Percentiles rank a stretch among this genome's conserved stretches.
phyloP scores from a whole-genome alignment of 2,797 vertebrate species.

The Diceros bicornis region DNA sequence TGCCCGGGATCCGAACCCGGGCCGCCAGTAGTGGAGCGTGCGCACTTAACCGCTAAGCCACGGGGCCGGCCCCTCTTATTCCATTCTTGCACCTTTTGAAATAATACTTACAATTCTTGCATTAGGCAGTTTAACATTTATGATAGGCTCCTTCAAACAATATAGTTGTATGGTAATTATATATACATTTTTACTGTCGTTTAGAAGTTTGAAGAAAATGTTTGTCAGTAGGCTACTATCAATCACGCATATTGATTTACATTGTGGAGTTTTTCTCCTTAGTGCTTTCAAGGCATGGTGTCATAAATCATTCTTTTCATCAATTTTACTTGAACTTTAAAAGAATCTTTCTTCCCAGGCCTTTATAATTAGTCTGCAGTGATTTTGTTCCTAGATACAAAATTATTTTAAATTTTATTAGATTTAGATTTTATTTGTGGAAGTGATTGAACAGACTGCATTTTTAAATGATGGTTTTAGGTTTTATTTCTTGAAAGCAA shows the following conservation, averaged over 20 bases:
- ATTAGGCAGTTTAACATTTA: conserved; percentile 12
- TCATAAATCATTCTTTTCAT: not conserved
- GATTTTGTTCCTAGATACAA: conserved; percentile 45
- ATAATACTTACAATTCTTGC: not conserved
- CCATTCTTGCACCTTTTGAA: not conserved
- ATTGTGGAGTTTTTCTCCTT: not conserved
- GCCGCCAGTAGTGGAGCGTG: too few relatives aligned
- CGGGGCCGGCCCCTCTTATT: not conserved
- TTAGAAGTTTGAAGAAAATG: not conserved
- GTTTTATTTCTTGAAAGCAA: conserved; percentile 68
- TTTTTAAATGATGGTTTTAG: conserved; percentile 68
- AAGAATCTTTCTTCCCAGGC: not conserved
- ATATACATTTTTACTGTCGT: not conserved
- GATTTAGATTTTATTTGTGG: conserved; percentile 58
- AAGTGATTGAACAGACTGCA: conserved; percentile 52
- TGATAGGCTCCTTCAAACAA: not conserved
- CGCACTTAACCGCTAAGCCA: too few relatives aligned
- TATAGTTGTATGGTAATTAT: not conserved
- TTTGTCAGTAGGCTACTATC: not conserved
- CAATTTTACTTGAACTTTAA: not conserved
- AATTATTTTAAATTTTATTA: conserved; percentile 63
- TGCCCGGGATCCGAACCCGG: too few relatives aligned
- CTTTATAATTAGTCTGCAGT: conserved; percentile 9
- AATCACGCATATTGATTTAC: not conserved
- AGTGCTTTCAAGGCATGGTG: not conserved